Base-by-base conservation (phyloP, 2,888 invertebrate species). In the Phyto melanocephala region DNA sequence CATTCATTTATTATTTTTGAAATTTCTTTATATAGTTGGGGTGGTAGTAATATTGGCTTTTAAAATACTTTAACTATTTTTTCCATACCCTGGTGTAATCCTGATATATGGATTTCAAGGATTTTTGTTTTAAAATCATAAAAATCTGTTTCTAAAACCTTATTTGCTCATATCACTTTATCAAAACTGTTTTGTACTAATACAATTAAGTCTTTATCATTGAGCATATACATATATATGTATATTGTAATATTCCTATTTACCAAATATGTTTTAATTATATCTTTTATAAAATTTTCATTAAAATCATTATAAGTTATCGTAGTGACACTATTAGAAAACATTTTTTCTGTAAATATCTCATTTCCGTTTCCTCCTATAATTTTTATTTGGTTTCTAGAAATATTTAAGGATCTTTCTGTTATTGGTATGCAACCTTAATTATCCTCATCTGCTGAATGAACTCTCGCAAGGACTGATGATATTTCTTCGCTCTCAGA, bases 171-270 rank as follows among this genome's bases (percentile, higher is more conserved):
- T 17, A 37, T 7, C 11, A 68, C 15, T 47, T 47, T 63, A 37
- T 33, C n/a, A n/a, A 20, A 35, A 17, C 52, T 62, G 20, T 20
- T 63, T 13, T 54, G 56, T 45, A 65, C 35, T 52, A 50, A 72
- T 76, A 7, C 85, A 52, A 60, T 86, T 86, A 60, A 86, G 86
- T n/a, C 87, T 84, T 4, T 83, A 28, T 24, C 86, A 50, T 52
- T 86, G 84, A 40, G 87, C 54, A n/a, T n/a, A n/a, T n/a, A n/a
- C n/a, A n/a, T n/a, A 67, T 87, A 88, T 62, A 71, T 2, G 47
- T 47, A 54, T 11, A 62, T 40, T 28, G 72, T 33, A 42, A 42
- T n/a, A 15, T 74, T 56, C 17, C 35, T 65, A 15, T 56, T 35
- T 7, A 74, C 1, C 28, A 74, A 33, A 47, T 74, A 4, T 37